These are phyloP conservation scores for Forbesichthys agassizii DNA, from an alignment of 2,113 vertebrate species.

Conservation along the genomic window DNA sequence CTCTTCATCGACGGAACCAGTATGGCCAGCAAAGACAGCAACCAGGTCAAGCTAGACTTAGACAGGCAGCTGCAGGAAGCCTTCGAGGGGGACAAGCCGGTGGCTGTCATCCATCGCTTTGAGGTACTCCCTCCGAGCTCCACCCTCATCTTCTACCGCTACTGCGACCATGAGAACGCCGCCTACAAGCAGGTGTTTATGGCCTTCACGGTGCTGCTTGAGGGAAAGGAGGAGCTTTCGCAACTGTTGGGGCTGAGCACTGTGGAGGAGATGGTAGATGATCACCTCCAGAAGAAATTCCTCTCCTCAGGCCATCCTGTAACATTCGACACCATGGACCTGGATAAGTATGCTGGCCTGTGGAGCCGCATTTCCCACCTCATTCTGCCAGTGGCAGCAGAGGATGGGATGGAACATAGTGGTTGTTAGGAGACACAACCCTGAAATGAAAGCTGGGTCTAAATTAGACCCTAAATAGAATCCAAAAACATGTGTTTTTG, in stretches of 20 bases:
- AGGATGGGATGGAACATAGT: conserved; percentile 48
- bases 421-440: conserved; percentile 47
- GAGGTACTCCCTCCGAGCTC: conserved; percentile 88
- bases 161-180: conserved; percentile 93
- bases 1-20: conserved; percentile 76
- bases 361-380: conserved; percentile 83
- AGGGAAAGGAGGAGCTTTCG: conserved; percentile 72
- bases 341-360: conserved; percentile 76
- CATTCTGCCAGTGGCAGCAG: conserved; percentile 72
- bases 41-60: conserved; percentile 83
- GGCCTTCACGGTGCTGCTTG: conserved; percentile 87
- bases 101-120: conserved; percentile 86
- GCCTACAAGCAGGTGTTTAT: conserved; percentile 87
- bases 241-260: conserved; percentile 56
- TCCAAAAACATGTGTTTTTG: neutral
- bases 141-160: conserved; percentile 96
- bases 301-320: conserved; percentile 49
- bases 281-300: conserved; percentile 82
- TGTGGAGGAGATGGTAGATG: conserved; percentile 88
- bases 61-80: conserved; percentile 80
- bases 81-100: conserved; percentile 75
- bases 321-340: conserved; percentile 74
- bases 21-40: conserved; percentile 75
- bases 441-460: neutral
- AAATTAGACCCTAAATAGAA: neutral